phyloP scores from a whole-genome alignment of 2,113 vertebrate species.

The Rutilus rutilus region DNA sequence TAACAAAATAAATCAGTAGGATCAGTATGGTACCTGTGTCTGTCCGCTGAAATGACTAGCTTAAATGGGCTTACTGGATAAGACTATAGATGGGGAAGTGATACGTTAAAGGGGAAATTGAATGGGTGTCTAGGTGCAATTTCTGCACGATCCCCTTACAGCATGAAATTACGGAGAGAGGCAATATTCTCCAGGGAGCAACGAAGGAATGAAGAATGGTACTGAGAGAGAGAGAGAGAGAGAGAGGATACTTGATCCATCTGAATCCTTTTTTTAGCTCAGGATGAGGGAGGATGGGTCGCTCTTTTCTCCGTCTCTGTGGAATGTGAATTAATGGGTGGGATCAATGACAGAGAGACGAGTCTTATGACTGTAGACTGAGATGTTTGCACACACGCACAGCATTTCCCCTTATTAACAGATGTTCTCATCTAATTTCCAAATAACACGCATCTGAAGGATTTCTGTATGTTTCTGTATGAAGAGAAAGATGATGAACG shows the following conservation, averaged over 20 bases:
- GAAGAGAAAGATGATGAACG: conserved; percentile 11
- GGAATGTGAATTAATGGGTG: conserved; percentile 40
- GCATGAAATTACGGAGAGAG: conserved; percentile 60
- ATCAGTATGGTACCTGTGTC: not conserved
- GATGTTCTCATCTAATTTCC: conserved; percentile 31
- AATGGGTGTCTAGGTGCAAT: conserved; percentile 33
- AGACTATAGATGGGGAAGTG: conserved; percentile 27
- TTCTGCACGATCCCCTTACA: conserved; percentile 51
- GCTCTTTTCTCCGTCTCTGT: conserved; percentile 3
- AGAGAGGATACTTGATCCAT: conserved; percentile 24
- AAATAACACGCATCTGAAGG: conserved; percentile 6
- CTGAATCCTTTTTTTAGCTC: conserved; percentile 27
- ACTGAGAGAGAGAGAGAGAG: not conserved
- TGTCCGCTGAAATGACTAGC: conserved; percentile 5
- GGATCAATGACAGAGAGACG: not conserved
- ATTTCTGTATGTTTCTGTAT: conserved; percentile 1
- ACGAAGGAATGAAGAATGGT: conserved; percentile 13
- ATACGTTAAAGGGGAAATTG: conserved; percentile 39
- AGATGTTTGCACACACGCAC: not conserved
- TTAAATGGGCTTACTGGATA: conserved; percentile 34
- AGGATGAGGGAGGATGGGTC: not conserved
- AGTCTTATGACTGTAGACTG: not conserved
- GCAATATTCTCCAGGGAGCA: conserved; percentile 44
- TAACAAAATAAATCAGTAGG: not conserved
- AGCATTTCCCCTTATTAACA: conserved; percentile 11